phyloP scores from a whole-genome alignment of 2,888 invertebrate genomes.

The Parochlus steinenii region DNA sequence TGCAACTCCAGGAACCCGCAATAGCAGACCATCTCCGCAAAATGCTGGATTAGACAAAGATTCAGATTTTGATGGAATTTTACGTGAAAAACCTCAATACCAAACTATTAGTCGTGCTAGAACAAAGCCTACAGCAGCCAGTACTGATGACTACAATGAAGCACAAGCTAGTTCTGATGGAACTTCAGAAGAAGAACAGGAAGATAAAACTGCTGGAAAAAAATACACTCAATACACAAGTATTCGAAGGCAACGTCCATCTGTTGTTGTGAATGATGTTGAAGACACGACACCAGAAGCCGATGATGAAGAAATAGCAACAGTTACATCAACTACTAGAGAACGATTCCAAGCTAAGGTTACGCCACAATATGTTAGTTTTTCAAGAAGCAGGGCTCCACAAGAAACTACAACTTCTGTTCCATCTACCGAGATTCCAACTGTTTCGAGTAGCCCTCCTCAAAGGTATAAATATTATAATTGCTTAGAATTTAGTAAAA shows the following conservation, averaged over 20 bases:
- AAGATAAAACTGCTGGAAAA: conserved; percentile 15
- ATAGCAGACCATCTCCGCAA: conserved; percentile 41
- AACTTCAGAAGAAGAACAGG: conserved; percentile 16
- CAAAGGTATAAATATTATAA: too few relatives aligned
- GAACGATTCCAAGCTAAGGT: too few relatives aligned
- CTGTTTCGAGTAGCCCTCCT: too few relatives aligned
- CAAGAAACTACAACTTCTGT: background rate
- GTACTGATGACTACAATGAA: conserved; percentile 22
- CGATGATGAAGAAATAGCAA: conserved; percentile 18
- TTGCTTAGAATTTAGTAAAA: too few relatives aligned
- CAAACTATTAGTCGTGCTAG: conserved; percentile 47
- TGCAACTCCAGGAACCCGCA: conserved; percentile 25
- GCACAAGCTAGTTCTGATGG: conserved; percentile 16
- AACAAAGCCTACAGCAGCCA: conserved; percentile 24
- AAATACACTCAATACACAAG: conserved; percentile 13
- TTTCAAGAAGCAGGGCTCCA: background rate
- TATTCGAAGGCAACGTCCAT: conserved; percentile 15
- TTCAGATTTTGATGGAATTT: conserved; percentile 26
- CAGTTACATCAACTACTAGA: conserved; percentile 25
- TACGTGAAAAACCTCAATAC: conserved; percentile 41
- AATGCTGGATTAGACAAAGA: conserved; percentile 33
- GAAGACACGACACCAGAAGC: conserved; percentile 18
- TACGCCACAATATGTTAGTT: conserved; percentile 43
- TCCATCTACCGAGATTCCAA: background rate
- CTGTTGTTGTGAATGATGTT: conserved; percentile 18